phyloP scores from a whole-genome alignment of 2,113 vertebrate genomes.

The Gopherus flavomarginatus region DNA sequence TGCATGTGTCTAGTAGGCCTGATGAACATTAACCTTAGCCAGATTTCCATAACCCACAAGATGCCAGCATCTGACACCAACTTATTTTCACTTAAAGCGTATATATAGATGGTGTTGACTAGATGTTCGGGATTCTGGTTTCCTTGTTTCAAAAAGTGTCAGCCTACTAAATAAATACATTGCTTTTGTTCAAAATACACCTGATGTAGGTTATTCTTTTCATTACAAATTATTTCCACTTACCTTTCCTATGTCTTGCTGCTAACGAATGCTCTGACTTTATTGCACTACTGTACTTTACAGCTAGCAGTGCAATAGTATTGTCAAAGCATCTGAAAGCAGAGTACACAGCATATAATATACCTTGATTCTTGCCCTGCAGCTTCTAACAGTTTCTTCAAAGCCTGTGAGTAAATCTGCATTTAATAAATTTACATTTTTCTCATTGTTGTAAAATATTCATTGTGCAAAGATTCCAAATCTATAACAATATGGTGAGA shows the following conservation, averaged over 20 bases:
- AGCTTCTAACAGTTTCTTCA: slow-evolving; percentile 18
- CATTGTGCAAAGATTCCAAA: background rate
- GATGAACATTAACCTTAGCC: background rate
- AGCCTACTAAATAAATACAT: slow-evolving; percentile 9
- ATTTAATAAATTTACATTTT: slow-evolving; percentile 1
- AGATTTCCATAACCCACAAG: slow-evolving; percentile 15
- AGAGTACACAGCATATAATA: slow-evolving; percentile 68
- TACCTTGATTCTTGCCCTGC: slow-evolving; percentile 25
- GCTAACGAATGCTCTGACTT: slow-evolving; percentile 96
- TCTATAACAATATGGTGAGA: background rate
- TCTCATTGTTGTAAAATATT: background rate
- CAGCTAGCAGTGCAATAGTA: slow-evolving; percentile 99
- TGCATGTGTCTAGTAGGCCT: background rate
- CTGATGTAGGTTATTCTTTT: background rate
- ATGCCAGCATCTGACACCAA: slow-evolving; percentile 17
- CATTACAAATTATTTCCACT: background rate
- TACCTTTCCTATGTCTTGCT: slow-evolving; percentile 65
- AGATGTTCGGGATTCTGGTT: slow-evolving; percentile 22
- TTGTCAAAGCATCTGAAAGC: slow-evolving; percentile 98
- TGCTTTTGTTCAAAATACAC: background rate
- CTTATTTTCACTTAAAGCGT: background rate
- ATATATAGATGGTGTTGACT: background rate
- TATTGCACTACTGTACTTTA: slow-evolving; percentile 98
- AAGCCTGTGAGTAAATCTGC: slow-evolving; percentile 36
- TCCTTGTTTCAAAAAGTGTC: slow-evolving; percentile 22